phyloP scores from a whole-genome alignment of 1,140 invertebrate species.

The Papilio machaon region DNA sequence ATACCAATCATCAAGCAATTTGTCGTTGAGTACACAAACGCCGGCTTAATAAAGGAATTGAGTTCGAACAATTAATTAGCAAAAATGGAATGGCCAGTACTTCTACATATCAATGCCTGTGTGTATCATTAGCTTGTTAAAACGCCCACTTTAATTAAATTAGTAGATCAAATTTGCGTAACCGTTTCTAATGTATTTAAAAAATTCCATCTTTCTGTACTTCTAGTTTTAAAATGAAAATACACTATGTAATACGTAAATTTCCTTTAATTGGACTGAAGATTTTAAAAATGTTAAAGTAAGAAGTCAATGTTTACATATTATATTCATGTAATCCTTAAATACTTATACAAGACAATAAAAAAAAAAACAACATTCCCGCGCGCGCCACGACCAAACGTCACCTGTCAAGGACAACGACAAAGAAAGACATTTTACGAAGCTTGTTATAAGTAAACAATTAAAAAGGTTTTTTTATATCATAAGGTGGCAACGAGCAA shows the following conservation, averaged over 20 bases:
- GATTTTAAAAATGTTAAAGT: no score
- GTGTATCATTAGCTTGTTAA: background rate
- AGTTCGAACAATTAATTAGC: background rate
- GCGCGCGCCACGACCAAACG: background rate
- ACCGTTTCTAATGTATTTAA: background rate
- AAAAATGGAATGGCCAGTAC: background rate
- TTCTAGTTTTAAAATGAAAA: no score
- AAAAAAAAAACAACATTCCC: background rate
- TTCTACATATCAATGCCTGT: background rate
- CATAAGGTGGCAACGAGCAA: no score
- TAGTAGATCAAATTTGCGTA: background rate
- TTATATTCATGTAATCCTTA: no score
- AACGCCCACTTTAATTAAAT: conserved; percentile 2
- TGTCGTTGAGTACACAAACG: background rate
- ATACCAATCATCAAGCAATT: background rate
- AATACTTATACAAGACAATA: background rate
- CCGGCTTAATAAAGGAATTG: background rate
- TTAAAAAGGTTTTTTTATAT: no score
- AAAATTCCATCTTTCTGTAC: background rate
- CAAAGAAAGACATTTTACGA: background rate
- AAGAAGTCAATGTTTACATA: no score
- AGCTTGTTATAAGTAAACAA: conserved; percentile 12
- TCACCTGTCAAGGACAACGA: conserved; percentile 12
- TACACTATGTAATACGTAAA: no score
- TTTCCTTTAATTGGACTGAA: no score